phyloP scores from a whole-genome alignment of 92 coral and sea anemone genomes.

The Heteractis magnifica region DNA sequence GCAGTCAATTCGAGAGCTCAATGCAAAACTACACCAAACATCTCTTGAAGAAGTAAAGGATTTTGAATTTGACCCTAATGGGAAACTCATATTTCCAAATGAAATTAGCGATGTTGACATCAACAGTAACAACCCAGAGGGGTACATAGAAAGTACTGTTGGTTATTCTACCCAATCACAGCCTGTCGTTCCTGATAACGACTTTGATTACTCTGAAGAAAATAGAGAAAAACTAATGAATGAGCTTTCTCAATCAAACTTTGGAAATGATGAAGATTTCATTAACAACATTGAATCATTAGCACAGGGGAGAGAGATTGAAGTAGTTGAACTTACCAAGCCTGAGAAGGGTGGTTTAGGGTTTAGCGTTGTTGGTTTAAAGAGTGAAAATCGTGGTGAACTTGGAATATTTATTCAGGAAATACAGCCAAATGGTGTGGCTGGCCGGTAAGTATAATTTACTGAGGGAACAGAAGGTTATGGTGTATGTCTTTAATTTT shows the following conservation, averaged over 20 bases:
- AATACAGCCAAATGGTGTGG: conserved; percentile 90
- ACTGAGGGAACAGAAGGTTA: too few species aligned
- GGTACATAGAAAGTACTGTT: conserved; percentile 10
- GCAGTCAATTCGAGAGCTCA: conserved; percentile 81
- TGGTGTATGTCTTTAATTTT: too few species aligned
- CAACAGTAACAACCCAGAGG: background rate
- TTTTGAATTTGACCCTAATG: conserved; percentile 90
- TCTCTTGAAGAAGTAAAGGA: conserved; percentile 68
- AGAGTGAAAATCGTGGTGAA: conserved; percentile 97
- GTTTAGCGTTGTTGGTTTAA: conserved; percentile 97
- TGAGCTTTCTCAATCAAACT: conserved; percentile 61
- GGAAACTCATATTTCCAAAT: conserved; percentile 79
- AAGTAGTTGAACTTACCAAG: conserved; percentile 80
- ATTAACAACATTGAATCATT: conserved; percentile 71
- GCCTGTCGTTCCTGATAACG: conserved; percentile 47
- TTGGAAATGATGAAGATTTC: conserved; percentile 60
- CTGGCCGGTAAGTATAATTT: conserved; percentile 68
- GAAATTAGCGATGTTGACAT: conserved; percentile 21
- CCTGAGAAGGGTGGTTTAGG: conserved; percentile 95
- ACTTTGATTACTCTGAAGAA: conserved; percentile 46
- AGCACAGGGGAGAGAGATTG: conserved; percentile 93
- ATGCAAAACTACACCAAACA: conserved; percentile 52
- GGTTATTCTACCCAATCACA: conserved; percentile 6
- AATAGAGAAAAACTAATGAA: conserved; percentile 59
- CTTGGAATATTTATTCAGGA: conserved; percentile 96